Evolutionary conservation across 2,113 vertebrate species (phyloP), one percentile per base, ranked within the genome.

Genomic region (Bos javanicus): DNA sequence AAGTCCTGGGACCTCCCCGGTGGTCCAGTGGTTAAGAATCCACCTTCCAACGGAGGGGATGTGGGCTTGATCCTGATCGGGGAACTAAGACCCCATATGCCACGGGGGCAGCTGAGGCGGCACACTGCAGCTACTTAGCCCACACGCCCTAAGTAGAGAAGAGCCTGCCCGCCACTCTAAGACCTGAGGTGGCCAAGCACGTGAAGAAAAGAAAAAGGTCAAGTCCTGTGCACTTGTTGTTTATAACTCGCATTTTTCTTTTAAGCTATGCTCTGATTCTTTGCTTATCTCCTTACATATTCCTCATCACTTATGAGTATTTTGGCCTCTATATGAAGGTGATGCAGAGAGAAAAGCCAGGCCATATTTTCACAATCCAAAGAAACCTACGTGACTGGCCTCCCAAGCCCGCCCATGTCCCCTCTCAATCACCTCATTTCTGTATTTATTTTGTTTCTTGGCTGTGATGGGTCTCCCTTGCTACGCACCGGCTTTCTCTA

Each of bases 51-150:
- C 1, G n/a, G n/a, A 39, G n/a, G 19, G n/a, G n/a, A 39, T 39
- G n/a, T 71, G n/a, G n/a, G n/a, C 39, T 71, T 39, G 67, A 23
- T 71, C 67, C 67, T 39, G n/a, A 71, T 39, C 0, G 5, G n/a
- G 67, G n/a, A 71, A 71, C 19, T 39, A 2, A 71, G 67, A 39
- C 39, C 10, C 67, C 19, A 12, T 71, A 6, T 23, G n/a, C 67
- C n/a, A 39, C 0, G 2, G n/a, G 67, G 67, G 67, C 3, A 12
- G 10, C 67, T 39, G 23, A 71, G 67, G n/a, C 5, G 1, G 10
- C n/a, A 71, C 67, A 23, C 67, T 0, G 5, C n/a, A 71, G n/a
- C 67, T 71, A 12, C 67, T 71, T 39, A 71, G 10, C n/a, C 10
- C 67, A 71, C n/a, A 3, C 1, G 5, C 67, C 2, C 0, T 39